phyloP scores from a whole-genome alignment of 2,888 invertebrate species.

The Tetranychus piercei region DNA sequence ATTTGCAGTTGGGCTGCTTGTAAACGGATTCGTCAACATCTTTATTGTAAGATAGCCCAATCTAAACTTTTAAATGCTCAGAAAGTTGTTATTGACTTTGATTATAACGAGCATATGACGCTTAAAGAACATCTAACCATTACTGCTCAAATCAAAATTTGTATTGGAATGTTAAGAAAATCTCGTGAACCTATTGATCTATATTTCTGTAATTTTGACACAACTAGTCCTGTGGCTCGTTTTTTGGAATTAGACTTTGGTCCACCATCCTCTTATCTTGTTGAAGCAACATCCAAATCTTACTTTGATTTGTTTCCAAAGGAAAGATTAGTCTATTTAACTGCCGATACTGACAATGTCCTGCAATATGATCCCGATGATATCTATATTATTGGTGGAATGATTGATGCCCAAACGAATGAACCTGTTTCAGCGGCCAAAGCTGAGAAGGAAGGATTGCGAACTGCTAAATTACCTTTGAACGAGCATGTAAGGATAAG shows the following conservation, averaged over 20 bases:
- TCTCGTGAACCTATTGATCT: not conserved
- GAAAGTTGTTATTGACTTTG: constrained; percentile 51
- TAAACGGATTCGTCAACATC: not conserved
- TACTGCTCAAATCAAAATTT: not conserved
- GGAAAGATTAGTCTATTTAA: constrained; percentile 61
- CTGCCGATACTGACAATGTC: constrained; percentile 59
- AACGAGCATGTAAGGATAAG: not conserved
- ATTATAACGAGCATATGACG: constrained; percentile 58
- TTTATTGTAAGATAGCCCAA: not conserved
- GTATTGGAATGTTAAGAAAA: not conserved
- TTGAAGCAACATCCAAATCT: constrained; percentile 49
- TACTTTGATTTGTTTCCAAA: constrained; percentile 64
- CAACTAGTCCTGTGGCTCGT: not conserved
- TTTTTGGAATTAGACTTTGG: not conserved
- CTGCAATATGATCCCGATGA: constrained; percentile 54
- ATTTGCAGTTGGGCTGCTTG: not conserved
- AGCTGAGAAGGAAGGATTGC: not conserved
- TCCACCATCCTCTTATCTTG: not conserved
- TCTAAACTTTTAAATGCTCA: not conserved
- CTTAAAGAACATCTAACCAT: not conserved
- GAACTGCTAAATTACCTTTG: not conserved
- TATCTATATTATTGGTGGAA: constrained; percentile 52
- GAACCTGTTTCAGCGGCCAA: not conserved
- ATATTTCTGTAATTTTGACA: constrained; percentile 4
- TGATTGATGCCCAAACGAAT: constrained; percentile 29